These are phyloP conservation scores for Congeria kusceri DNA, from an alignment of 2,888 invertebrate genomes.

Conservation along the genomic window DNA sequence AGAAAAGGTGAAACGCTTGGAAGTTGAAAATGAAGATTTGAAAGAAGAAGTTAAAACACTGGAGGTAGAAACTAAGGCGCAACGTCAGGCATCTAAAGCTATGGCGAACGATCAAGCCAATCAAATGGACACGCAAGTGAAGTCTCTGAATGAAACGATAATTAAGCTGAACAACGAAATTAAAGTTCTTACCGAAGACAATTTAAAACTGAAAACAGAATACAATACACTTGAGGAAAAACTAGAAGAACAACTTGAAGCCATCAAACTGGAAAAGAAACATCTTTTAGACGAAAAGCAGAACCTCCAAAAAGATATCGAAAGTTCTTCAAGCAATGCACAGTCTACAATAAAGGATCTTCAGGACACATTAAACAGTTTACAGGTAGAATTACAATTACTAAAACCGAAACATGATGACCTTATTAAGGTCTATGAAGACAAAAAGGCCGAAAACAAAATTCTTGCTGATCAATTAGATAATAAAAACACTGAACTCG, in stretches of 20 bases:
- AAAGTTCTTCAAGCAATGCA: slow-evolving; percentile 20
- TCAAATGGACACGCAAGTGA: slow-evolving; percentile 51
- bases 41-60: slow-evolving; percentile 49
- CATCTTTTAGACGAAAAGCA: slow-evolving; percentile 40
- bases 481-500: slow-evolving; percentile 37
- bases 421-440: slow-evolving; percentile 25
- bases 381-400: slow-evolving; percentile 55
- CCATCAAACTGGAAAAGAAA: slow-evolving; percentile 35
- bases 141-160: slow-evolving; percentile 48
- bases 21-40: slow-evolving; percentile 43
- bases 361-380: slow-evolving; percentile 43
- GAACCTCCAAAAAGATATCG: slow-evolving; percentile 33
- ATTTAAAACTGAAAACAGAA: slow-evolving; percentile 44
- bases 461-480: slow-evolving; percentile 23
- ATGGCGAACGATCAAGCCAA: slow-evolving; percentile 46
- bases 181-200: slow-evolving; percentile 52
- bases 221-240: slow-evolving; percentile 40
- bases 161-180: slow-evolving; percentile 54
- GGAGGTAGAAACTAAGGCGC: slow-evolving; percentile 53
- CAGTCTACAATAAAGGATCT: slow-evolving; percentile 45
- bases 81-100: slow-evolving; percentile 47
- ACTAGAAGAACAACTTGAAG: slow-evolving; percentile 43
- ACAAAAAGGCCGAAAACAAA: slow-evolving; percentile 40
- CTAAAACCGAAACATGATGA: slow-evolving; percentile 55
- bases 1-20: slow-evolving; percentile 50